Evolutionary conservation across 2,797 vertebrate genomes (phyloP), one percentile per base, ranked within the genome.

Genomic region (Poecilia picta): DNA sequence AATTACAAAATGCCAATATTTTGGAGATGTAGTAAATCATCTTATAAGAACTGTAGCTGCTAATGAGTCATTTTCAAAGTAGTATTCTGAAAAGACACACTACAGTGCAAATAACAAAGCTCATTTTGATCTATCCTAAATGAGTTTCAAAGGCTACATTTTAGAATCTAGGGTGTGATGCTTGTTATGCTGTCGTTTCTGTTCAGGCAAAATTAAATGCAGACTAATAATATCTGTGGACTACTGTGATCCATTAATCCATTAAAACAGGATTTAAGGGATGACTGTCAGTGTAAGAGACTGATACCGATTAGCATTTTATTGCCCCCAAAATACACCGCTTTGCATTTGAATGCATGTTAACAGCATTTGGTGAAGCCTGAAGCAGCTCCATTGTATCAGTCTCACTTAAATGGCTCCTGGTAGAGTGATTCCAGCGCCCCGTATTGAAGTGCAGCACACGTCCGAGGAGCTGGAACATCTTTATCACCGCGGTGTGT

Each of bases 281-380:
- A 84, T 87, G 51, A 78, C 43, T 86, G 76, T 90, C 86, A 75
- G 72, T 73, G 74, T 47, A 53, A 55, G 72, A 87, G 77, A 72
- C 74, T 79, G 74, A 89, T 75, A 66, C 78, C 68, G 73, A 91
- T 89, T 86, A 88, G 84, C 81, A 80, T 85, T 89, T 88, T 76
- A 88, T 79, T 78, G 36, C 76, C 79, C 62, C 73, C 70, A 85
- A 88, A 90, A 85, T 73, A 76, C 75, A 81, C 79, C 62, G 72
- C 70, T 76, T 49, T 78, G 75, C 78, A 81, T 86, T 73, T 85
- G 57, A 84, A 79, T 83, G 11, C 11, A 74, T 62, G 70, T 31
- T 36, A 72, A 46, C 49, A 75, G n/a, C 39, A 75, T 87, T 78
- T 77, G 49, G n/a, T 72, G 31, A 15, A 45, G 73, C 75, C 43